These are phyloP conservation scores for Megastigmus dorsalis DNA, from an alignment of 2,888 invertebrate genomes.

Conservation along the genomic window DNA sequence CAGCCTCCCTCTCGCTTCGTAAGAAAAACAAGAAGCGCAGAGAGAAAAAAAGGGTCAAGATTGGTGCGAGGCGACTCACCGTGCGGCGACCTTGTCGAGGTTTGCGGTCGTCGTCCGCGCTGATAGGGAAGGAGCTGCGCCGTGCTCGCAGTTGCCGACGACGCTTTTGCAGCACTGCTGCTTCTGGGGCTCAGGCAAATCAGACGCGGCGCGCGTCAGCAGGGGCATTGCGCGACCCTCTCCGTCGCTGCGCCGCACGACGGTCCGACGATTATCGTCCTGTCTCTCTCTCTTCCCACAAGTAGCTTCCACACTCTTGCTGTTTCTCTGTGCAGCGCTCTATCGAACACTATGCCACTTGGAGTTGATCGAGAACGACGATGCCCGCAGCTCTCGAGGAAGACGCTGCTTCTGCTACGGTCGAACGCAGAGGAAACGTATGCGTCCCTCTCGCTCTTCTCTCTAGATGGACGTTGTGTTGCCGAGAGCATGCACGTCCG, in stretches of 20 bases:
- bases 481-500: no score
- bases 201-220: slow-evolving; percentile 37
- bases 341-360: no score
- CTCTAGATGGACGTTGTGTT: no score
- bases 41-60: no score
- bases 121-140: slow-evolving; percentile 24
- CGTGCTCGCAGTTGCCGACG: slow-evolving; percentile 20
- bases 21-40: no score
- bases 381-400: background rate
- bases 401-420: background rate
- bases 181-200: slow-evolving; percentile 25
- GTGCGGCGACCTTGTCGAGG: slow-evolving; percentile 51
- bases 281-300: background rate
- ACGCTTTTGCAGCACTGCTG: slow-evolving; percentile 5
- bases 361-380: background rate
- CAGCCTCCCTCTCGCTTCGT: no score
- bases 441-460: slow-evolving; percentile 20
- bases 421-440: background rate
- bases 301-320: no score
- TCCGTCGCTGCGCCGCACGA: slow-evolving; percentile 17
- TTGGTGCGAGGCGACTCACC: no score
- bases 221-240: slow-evolving; percentile 49
- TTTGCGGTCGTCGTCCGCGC: slow-evolving; percentile 36
- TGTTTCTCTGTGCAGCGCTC: no score
- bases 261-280: background rate